Evolutionary conservation across 2,888 invertebrate genomes (phyloP), one percentile per base, ranked within the genome.

Genomic region (Nephrotoma appendiculata): DNA sequence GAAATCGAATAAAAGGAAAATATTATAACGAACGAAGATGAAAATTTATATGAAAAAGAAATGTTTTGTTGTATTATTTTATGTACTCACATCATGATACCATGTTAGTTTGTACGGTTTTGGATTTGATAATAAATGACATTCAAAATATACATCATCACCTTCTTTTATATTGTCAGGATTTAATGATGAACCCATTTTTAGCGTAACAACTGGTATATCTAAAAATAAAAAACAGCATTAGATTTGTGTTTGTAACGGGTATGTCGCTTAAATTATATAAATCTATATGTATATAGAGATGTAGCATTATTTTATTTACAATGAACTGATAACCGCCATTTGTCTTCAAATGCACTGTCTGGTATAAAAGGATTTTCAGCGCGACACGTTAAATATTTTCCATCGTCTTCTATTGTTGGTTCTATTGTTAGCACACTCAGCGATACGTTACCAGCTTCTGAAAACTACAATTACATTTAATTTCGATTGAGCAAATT

Each of bases 101-200:
- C 97, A 97, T 87, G 96, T 94, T 89, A 97, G 94, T 90, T 96
- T 95, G 92, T 96, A 95, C 45, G 95, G 94, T 90, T 95, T 96
- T 19, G 97, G 97, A 92, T 97, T 97, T 86, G 97, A 95, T 90
- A 94, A 94, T 88, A 97, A 96, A 88, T 95, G 94, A 91, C 97
- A 97, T 91, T 97, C 97, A 91, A 97, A 97, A 91, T 97, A 97
- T 87, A 96, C 97, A 91, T 97, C 97, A 90, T 96, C 97, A 48
- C 96, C 96, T 92, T 97, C 97, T 92, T 97, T 97, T 90, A 97
- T 97, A 91, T 96, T 96, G 89, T 96, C 95, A 9, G 97, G 96
- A 91, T 96, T 96, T 89, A 97, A 92, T 89, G 94, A 96, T 88
- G 95, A 95, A 86, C 97, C 97, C 95, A 97, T 96, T 92, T 95